Evolutionary conservation across 2,888 invertebrate species (phyloP), one percentile per base, ranked within the genome.

Genomic region (Craniophora ligustri): DNA sequence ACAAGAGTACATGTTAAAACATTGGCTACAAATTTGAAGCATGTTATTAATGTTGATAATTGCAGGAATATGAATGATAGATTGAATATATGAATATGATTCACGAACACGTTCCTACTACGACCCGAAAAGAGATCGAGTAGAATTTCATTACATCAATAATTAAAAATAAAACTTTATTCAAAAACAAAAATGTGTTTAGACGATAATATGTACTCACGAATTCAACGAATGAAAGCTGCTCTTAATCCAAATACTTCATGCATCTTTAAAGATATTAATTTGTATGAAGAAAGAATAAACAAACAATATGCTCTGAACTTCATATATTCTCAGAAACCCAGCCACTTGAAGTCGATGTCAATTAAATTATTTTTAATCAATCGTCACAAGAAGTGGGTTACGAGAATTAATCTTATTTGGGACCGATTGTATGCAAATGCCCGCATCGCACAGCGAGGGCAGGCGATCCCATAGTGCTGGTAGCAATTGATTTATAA

Each of bases 361-460:
- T 67, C 67, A 50, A 62, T 53, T 51, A 53, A 58, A 59, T 66
- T 65, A 62, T 60, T 60, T 69, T 65, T 46, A 71, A 69, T 66
- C 60, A 55, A 46, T 60, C 48, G 42, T 36, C 65, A 56, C 67
- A 85, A 84, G 71, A 85, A 84, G 71, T 85, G 71, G 82, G 85
- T 82, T 80, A 82, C 67, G 60, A 64, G 78, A 82, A 81, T 84
- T 79, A 82, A 81, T 83, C 76, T 76, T 60, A 56, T 71, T 75
- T 26, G 63, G 36, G 50, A 57, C 48, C 78, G 77, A 87, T 87
- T 87, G 85, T 84, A 89, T 87, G 87, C 75, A 81, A 90, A 90
- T 87, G 78, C 89, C 90, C 89, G 88, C 87, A 91, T 90, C 72
- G 72, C 75, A 76, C 76, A 69, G 49, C 48, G 34, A 59, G 61